A percentile compares a stretch with the other conserved stretches of the same genome.
These are phyloP conservation scores for Phymastichus coffea DNA, from an alignment of 1,140 invertebrate species.

Conservation along the genomic window DNA sequence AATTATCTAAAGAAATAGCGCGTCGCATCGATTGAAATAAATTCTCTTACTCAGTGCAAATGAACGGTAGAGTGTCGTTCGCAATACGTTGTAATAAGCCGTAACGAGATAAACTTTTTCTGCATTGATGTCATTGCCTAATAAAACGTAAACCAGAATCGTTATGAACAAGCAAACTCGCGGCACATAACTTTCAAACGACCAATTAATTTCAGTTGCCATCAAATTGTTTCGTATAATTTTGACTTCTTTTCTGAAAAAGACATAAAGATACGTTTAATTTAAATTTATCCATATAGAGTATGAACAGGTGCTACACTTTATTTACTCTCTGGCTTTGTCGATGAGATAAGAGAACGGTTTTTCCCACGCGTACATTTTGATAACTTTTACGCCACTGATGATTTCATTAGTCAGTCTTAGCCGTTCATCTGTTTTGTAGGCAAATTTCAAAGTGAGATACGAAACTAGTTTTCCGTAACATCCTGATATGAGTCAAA, in stretches of 20 bases:
- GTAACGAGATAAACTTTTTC: slow-evolving; percentile 76
- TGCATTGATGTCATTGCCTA: slow-evolving; percentile 67
- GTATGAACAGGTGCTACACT: neutral
- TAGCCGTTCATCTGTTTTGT: slow-evolving; percentile 78
- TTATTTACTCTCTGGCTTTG: slow-evolving; percentile 56
- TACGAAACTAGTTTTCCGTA: slow-evolving; percentile 69
- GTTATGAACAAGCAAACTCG: slow-evolving; percentile 77
- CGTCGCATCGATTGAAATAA: too few relatives aligned
- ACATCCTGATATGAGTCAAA: slow-evolving; percentile 54
- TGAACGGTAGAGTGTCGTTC: slow-evolving; percentile 52
- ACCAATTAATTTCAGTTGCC: slow-evolving; percentile 12
- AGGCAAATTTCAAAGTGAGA: slow-evolving; percentile 66
- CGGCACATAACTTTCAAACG: slow-evolving; percentile 72
- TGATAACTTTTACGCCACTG: slow-evolving; percentile 83
- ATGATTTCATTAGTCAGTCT: slow-evolving; percentile 87
- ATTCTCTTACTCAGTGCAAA: slow-evolving; percentile 53
- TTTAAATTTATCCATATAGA: neutral
- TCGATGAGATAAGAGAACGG: slow-evolving; percentile 69
- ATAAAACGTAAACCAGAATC: slow-evolving; percentile 72
- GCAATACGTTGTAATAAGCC: slow-evolving; percentile 72
- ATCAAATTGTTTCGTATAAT: slow-evolving; percentile 45
- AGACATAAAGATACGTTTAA: too few relatives aligned
- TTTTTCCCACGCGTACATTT: slow-evolving; percentile 87
- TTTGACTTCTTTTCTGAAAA: slow-evolving; percentile 50
- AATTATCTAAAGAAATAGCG: neutral